Evolutionary conservation across 1,140 invertebrate species (phyloP).

Genomic region (Gonioctena quinquepunctata): DNA sequence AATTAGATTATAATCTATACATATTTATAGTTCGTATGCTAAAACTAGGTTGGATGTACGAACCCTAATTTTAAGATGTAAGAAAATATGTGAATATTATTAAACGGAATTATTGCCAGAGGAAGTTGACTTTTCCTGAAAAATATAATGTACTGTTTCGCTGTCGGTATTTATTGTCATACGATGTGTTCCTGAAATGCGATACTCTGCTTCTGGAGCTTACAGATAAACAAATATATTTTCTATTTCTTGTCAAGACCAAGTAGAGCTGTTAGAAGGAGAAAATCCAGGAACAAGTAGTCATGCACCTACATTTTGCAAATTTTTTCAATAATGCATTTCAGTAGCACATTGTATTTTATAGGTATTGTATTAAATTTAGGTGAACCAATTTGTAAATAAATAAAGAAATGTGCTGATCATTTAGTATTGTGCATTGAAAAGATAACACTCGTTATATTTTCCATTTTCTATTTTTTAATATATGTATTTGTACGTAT

Average conservation of each 20-base stretch:
- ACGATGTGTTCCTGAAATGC: not conserved
- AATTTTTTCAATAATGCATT: not conserved
- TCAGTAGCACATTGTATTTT: not conserved
- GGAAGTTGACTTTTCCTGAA: not conserved
- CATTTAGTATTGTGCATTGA: not conserved
- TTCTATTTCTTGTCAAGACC: not conserved
- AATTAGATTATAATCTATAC: slow-evolving; percentile 13
- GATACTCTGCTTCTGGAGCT: not conserved
- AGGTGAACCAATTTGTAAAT: not conserved
- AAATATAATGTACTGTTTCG: not conserved
- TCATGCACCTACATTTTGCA: too few relatives aligned
- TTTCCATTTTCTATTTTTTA: slow-evolving; percentile 15
- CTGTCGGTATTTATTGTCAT: not conserved
- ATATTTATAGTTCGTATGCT: slow-evolving; percentile 11
- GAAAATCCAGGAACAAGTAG: not conserved
- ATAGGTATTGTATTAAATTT: not conserved
- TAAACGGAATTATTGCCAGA: not conserved
- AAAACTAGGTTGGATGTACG: slow-evolving; percentile 17
- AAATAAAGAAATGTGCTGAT: not conserved
- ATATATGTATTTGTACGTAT: slow-evolving; percentile 2
- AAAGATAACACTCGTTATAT: slow-evolving; percentile 14
- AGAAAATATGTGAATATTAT: slow-evolving; percentile 16
- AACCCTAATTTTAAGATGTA: slow-evolving; percentile 9
- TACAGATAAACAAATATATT: not conserved
- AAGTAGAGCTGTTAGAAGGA: not conserved